Base-by-base conservation (phyloP, 2,888 invertebrate species). In the Liopterus haemorrhoidalis region DNA sequence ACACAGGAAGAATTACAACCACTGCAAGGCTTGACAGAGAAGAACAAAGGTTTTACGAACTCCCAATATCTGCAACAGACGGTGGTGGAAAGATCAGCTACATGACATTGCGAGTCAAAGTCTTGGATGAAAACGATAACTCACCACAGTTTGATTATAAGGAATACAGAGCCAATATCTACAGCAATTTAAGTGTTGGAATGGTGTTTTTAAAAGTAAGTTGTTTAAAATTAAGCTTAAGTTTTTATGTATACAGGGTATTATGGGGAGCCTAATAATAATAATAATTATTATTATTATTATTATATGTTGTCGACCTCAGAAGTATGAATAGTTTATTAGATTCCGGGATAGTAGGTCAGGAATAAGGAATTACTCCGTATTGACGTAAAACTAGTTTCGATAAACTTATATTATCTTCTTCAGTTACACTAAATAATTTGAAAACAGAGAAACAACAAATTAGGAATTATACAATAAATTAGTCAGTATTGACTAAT, bases 61-160 rank as follows among this genome's bases (percentile, higher is more conserved):
- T 93, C 54, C 83, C 84, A 0, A 75, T 94, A 18, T 76, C 80
- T 67, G 93, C 90, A 8, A 78, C 78, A 24, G 94, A 95, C 69
- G 81, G 80, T 28, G 90, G 88, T 52, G 82, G 89, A 52, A 74
- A 81, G 61, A 75, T 82, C 49, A 82, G 83, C 14, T 84, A 85
- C 66, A 74, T 86, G 27, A 73, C 76, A 21, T 78, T 90, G 51
- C 75, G 85, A 65, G 84, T 95, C 27, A 80, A 81, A 63, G 83
- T 95, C 33, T 72, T 74, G 16, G 93, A 93, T 69, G 76, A 79
- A 51, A 91, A 92, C 68, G 92, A 93, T 65, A 84, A 89, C 67
- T 70, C 81, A 39, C 93, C 94, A 0, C 69, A 69, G 41, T 91
- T 90, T 65, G 70, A 81, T 50, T 70, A 85, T 47, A 78, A 77